Evolutionary conservation across 2,113 vertebrate genomes (phyloP).

Genomic region (Trematocara variabile): DNA sequence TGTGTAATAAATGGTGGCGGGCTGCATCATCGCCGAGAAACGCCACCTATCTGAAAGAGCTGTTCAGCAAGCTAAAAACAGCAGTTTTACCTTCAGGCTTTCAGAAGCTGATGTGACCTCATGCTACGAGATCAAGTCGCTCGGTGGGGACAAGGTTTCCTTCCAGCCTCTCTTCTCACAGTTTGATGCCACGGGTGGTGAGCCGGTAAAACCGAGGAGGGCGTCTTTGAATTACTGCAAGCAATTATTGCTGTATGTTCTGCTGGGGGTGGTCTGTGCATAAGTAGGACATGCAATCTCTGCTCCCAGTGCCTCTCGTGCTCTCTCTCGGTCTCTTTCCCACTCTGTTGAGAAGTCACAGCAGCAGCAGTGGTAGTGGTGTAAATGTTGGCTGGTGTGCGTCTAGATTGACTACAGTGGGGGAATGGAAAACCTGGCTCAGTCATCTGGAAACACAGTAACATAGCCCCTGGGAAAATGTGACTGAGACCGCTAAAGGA

Average conservation of each 20-base stretch:
- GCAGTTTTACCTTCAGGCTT: neutral
- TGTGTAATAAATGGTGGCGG: neutral
- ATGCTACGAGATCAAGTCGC: neutral
- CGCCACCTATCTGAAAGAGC: neutral
- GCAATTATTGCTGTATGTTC: conserved; percentile 47
- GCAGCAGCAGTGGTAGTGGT: conserved; percentile 7
- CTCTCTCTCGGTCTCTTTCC: neutral
- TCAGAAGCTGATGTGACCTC: conserved; percentile 7
- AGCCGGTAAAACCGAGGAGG: conserved; percentile 21
- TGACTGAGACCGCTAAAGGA: conserved; percentile 48
- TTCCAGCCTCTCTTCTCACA: conserved; percentile 1
- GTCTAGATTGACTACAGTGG: conserved; percentile 37
- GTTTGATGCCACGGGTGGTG: neutral
- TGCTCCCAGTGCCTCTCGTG: neutral
- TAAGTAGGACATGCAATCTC: conserved; percentile 16
- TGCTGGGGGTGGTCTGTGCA: conserved; percentile 32
- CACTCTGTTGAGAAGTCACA: neutral
- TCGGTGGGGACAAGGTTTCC: neutral
- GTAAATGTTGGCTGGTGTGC: conserved; percentile 48
- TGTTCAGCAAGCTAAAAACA: neutral
- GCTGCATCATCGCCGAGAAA: neutral
- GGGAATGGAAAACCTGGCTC: conserved; percentile 64
- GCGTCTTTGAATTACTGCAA: conserved; percentile 42
- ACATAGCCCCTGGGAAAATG: conserved; percentile 63
- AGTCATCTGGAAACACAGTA: conserved; percentile 60